phyloP scores from a whole-genome alignment of 2,113 vertebrate genomes.

The Varanus komodoensis region DNA sequence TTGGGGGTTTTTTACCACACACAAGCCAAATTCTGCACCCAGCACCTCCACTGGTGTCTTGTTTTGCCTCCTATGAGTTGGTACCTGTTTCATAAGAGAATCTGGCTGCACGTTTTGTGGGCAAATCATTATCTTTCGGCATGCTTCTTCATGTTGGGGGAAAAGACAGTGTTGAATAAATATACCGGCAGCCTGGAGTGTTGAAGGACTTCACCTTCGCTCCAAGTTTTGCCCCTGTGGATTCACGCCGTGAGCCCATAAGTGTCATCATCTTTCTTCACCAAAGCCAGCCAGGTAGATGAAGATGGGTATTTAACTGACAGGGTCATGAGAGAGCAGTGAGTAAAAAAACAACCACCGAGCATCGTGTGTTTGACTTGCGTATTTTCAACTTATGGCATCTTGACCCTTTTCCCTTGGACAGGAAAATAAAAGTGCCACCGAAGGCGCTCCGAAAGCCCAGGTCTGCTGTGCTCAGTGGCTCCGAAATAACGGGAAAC shows the following conservation, averaged over 20 bases:
- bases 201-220: conserved; percentile 54
- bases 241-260: not conserved
- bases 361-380: not conserved
- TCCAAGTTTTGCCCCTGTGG: conserved; percentile 40
- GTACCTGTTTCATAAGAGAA: not conserved
- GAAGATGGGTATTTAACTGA: conserved; percentile 49
- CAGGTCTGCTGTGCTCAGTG: not conserved
- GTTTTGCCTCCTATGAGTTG: not conserved
- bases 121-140: not conserved
- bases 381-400: not conserved
- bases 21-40: not conserved
- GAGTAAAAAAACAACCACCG: rapidly evolving
- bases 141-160: not conserved
- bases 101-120: not conserved
- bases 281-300: conserved; percentile 42
- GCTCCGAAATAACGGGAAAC: not conserved
- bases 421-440: not conserved
- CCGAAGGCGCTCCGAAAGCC: not conserved
- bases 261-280: conserved; percentile 42
- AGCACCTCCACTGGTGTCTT: not conserved
- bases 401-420: conserved; percentile 10
- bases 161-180: too few species aligned
- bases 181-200: conserved; percentile 30
- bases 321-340: not conserved
- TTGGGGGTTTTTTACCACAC: not conserved